Conservation (phyloP, 1,140 invertebrate species). For the Heliconius melpomene region DNA sequence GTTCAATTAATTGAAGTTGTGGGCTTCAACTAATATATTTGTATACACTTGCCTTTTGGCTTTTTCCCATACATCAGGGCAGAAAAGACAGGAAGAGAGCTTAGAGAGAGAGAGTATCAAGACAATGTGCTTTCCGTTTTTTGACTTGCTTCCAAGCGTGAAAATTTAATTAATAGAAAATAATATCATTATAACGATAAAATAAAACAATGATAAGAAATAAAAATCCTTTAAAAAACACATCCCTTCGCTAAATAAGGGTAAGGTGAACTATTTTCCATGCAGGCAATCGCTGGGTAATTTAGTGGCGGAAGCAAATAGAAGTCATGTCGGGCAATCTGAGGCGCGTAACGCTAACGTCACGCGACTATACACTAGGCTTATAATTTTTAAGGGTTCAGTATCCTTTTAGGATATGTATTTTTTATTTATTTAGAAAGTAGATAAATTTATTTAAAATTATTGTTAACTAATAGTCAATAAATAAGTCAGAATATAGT, state of each 20-base stretch:
- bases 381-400: constrained; percentile 24
- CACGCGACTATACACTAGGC: constrained; percentile 30
- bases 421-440: neutral
- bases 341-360: constrained; percentile 41
- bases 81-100: too few relatives aligned
- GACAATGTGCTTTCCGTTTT: too few relatives aligned
- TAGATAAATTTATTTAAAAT: too few relatives aligned
- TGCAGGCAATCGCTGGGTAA: constrained; percentile 56
- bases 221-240: neutral
- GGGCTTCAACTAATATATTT: too few relatives aligned
- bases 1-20: too few relatives aligned
- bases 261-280: constrained; percentile 45
- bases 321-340: constrained; percentile 57
- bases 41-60: too few relatives aligned
- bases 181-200: neutral
- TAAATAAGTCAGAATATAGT: too few relatives aligned
- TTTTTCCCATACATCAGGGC: too few relatives aligned
- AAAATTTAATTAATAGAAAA: neutral
- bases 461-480: too few relatives aligned
- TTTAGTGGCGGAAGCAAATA: constrained; percentile 64
- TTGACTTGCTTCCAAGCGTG: too few relatives aligned
- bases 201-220: neutral
- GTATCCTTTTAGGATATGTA: neutral
- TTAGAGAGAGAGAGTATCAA: too few relatives aligned
- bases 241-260: neutral